Conservation (phyloP, 2,888 invertebrate species). For the Eupithecia subfuscata region DNA sequence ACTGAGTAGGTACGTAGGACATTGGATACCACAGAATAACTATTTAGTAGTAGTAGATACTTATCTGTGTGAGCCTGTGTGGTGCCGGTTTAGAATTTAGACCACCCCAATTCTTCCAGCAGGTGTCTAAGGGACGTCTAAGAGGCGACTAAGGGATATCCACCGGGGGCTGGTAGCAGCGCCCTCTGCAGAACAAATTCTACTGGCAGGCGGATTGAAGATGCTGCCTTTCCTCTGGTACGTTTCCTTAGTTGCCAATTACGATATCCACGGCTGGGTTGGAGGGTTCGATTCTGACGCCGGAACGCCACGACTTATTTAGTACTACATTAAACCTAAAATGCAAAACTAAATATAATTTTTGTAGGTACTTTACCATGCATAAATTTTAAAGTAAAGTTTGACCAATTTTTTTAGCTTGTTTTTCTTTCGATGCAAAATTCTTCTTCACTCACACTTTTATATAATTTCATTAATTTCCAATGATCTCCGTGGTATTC, state of each 20-base stretch:
- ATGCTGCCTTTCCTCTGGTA: not conserved
- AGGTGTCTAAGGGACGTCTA: too few species aligned
- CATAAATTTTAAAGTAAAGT: not conserved
- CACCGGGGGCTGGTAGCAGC: too few species aligned
- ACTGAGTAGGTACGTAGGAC: too few species aligned
- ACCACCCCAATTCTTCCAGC: too few species aligned
- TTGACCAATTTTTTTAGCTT: not conserved
- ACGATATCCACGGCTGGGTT: not conserved
- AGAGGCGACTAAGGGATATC: too few species aligned
- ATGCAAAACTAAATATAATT: not conserved
- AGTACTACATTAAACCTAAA: not conserved
- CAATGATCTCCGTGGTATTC: conserved; percentile 47
- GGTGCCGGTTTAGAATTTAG: too few species aligned
- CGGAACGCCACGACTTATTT: not conserved
- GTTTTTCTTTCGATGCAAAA: not conserved
- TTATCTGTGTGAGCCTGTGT: too few species aligned
- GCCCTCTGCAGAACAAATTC: too few species aligned
- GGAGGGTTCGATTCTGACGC: too few species aligned
- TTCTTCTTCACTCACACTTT: conserved; percentile 48
- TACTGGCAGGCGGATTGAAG: too few species aligned
- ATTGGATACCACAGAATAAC: not conserved
- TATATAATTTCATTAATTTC: conserved; percentile 55
- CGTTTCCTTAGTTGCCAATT: not conserved
- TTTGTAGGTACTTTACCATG: not conserved
- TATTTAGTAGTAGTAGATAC: not conserved